These are phyloP conservation scores for Sminthurides aquaticus DNA, from an alignment of 2,888 invertebrate genomes.

Conservation along the genomic window DNA sequence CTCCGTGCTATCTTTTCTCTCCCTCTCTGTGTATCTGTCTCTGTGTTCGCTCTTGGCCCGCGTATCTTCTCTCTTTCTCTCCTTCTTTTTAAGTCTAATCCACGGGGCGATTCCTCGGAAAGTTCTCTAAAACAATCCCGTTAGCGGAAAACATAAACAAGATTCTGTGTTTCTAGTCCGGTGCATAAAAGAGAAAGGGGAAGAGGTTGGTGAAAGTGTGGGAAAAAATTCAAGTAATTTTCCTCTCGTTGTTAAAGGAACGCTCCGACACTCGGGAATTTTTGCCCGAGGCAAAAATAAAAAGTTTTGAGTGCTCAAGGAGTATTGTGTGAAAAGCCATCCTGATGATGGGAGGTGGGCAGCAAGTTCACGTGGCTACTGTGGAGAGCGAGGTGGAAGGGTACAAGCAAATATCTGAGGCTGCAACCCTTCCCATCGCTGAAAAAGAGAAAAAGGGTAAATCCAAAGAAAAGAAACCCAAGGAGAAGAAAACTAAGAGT, in stretches of 20 bases:
- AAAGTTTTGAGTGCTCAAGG: no score
- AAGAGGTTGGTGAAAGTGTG: no score
- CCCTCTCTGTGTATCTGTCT: constrained; percentile 11
- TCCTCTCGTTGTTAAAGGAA: no score
- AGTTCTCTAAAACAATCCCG: no score
- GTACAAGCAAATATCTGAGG: constrained; percentile 43
- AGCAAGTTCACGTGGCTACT: constrained; percentile 78
- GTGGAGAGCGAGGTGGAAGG: constrained; percentile 74
- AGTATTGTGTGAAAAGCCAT: not conserved
- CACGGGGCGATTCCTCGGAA: no score
- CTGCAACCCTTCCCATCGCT: constrained; percentile 42
- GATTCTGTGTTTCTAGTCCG: no score
- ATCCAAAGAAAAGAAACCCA: constrained; percentile 42
- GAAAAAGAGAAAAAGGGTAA: constrained; percentile 41
- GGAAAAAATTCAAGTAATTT: no score
- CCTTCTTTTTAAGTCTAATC: not conserved
- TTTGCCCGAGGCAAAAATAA: no score
- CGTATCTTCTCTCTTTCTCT: not conserved
- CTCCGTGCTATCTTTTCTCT: constrained; percentile 8
- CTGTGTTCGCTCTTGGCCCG: constrained; percentile 7
- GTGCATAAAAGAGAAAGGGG: no score
- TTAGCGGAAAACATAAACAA: no score
- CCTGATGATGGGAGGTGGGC: constrained; percentile 44
- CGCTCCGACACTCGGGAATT: no score
- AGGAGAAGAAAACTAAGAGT: constrained; percentile 41